Conservation (phyloP, 2,888 invertebrate species). For the Nomada fabriciana region DNA sequence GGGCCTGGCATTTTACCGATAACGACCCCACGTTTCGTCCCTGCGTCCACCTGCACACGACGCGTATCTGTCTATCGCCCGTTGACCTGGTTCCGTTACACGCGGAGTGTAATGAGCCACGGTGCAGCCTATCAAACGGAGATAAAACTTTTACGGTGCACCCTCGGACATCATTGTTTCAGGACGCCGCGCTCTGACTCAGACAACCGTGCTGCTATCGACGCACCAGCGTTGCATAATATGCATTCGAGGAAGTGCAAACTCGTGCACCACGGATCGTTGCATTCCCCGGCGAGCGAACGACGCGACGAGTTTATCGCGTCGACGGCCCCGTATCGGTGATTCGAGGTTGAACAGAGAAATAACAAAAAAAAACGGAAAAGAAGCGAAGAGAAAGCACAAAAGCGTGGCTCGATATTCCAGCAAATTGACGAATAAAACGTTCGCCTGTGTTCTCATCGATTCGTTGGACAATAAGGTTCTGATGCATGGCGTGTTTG, state of each 20-base stretch:
- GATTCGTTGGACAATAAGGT: not conserved
- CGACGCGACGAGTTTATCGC: constrained; percentile 6
- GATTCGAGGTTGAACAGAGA: not conserved
- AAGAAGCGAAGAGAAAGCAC: not conserved
- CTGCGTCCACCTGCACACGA: constrained; percentile 57
- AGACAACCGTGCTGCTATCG: constrained; percentile 45
- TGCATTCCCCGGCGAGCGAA: constrained; percentile 32
- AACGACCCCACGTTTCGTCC: constrained; percentile 52
- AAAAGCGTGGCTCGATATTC: not conserved
- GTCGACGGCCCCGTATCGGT: constrained; percentile 10
- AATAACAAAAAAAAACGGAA: not conserved
- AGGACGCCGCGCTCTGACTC: constrained; percentile 21
- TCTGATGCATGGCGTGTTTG: not conserved
- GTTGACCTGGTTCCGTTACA: constrained; percentile 66
- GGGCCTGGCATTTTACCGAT: constrained; percentile 66
- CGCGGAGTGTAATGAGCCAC: constrained; percentile 52
- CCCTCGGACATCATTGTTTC: constrained; percentile 14
- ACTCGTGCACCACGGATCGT: constrained; percentile 22
- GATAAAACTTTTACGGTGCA: constrained; percentile 56
- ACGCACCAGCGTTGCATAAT: constrained; percentile 41
- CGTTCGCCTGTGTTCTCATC: not conserved
- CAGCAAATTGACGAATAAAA: not conserved
- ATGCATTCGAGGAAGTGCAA: constrained; percentile 26
- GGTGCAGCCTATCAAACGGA: constrained; percentile 43
- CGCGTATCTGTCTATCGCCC: constrained; percentile 39